Evolutionary conservation across 2,113 vertebrate species (phyloP).

Genomic region (Microcebus griseorufus): DNA sequence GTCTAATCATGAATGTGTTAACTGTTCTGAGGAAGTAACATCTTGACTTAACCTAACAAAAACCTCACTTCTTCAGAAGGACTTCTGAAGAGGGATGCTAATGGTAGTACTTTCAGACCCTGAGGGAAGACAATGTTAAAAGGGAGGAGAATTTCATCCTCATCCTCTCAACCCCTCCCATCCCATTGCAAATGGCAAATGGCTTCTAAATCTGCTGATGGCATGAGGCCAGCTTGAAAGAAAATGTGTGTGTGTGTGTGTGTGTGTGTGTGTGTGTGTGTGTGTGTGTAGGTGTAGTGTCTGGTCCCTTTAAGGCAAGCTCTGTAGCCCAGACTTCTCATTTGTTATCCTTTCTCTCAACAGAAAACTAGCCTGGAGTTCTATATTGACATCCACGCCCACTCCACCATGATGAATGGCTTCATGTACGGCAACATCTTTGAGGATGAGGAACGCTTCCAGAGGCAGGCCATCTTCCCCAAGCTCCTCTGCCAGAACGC

Average conservation of each 20-base stretch:
- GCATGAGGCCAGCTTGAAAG: not conserved
- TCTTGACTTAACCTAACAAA: not conserved
- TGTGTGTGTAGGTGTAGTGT: not conserved
- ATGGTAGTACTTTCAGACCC: not conserved
- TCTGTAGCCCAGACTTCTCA: not conserved
- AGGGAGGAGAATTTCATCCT: not conserved
- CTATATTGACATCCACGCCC: conserved; percentile 98
- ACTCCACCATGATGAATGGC: conserved; percentile 99
- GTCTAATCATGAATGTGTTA: not conserved
- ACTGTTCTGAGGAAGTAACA: not conserved
- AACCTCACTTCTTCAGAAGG: not conserved
- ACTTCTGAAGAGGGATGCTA: not conserved
- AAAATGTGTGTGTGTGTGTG: too few species aligned
- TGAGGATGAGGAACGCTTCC: conserved; percentile 95
- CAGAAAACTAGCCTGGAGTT: conserved; percentile 98
- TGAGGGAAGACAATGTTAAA: not conserved
- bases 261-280: too few species aligned
- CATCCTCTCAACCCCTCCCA: not conserved
- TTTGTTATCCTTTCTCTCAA: conserved; percentile 51
- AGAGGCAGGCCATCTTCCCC: conserved; percentile 96
- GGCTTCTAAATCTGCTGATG: not conserved
- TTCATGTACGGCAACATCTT: conserved; percentile 99
- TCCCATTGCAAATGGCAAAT: not conserved
- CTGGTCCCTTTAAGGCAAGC: not conserved
- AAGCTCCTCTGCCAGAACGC: conserved; percentile 96